Conservation (phyloP, 2,888 invertebrate genomes). For the Agrotis segetum region DNA sequence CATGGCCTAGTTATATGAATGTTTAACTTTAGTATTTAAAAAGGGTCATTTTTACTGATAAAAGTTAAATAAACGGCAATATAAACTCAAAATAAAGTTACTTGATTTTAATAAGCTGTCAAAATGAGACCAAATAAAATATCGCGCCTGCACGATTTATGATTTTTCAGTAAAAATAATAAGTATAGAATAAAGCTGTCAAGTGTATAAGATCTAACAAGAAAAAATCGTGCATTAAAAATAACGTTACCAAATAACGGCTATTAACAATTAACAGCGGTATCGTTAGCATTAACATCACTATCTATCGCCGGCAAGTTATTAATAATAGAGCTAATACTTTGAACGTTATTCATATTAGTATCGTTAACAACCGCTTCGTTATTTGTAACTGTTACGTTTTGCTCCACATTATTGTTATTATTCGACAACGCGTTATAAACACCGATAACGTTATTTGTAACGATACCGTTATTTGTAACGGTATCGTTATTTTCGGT, state of each 20-base stretch:
- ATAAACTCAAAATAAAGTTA: not conserved
- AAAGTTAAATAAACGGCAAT: constrained; percentile 3
- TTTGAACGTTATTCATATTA: constrained; percentile 54
- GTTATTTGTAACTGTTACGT: constrained; percentile 35
- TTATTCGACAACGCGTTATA: constrained; percentile 36
- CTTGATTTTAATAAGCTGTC: not conserved
- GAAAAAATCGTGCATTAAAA: constrained; percentile 8
- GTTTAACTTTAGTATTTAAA: too few species aligned
- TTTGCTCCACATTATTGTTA: constrained; percentile 26
- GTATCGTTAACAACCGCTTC: constrained; percentile 44
- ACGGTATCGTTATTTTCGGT: not conserved
- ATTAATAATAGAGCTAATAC: constrained; percentile 80
- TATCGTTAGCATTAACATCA: constrained; percentile 84
- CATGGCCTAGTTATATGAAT: too few species aligned
- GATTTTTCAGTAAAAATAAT: not conserved
- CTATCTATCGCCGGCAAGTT: constrained; percentile 86
- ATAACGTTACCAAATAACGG: constrained; percentile 16
- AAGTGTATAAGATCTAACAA: constrained; percentile 52
- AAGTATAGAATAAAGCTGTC: constrained; percentile 3
- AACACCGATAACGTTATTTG: not conserved
- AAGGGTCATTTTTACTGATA: constrained; percentile 9
- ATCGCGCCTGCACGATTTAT: constrained; percentile 19
- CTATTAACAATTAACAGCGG: constrained; percentile 53
- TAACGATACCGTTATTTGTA: constrained; percentile 29
- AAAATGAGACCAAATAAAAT: not conserved